phyloP scores from a whole-genome alignment of 1,140 invertebrate species.

The Pseudomyrmex flavicornis region DNA sequence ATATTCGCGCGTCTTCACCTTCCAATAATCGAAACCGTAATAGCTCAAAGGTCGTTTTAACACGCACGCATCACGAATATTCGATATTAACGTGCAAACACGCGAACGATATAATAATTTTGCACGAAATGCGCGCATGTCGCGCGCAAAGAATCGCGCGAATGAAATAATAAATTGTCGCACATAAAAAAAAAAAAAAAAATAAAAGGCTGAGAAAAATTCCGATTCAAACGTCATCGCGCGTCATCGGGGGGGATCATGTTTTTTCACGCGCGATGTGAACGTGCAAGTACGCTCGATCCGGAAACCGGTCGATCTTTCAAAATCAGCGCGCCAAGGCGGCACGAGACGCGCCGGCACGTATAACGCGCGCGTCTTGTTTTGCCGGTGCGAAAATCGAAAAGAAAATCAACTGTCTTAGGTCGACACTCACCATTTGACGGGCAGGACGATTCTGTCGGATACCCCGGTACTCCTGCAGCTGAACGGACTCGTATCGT shows the following conservation, averaged over 20 bases:
- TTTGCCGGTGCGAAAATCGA: not conserved
- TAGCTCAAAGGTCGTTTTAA: no score
- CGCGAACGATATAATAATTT: no score
- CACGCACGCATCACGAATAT: no score
- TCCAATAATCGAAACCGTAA: no score
- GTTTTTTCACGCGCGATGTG: not conserved
- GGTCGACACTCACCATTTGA: slow-evolving; percentile 69
- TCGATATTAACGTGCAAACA: no score
- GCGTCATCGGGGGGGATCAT: no score
- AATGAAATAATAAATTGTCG: no score
- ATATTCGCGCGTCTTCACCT: no score
- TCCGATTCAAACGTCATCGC: not conserved
- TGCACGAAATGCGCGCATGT: no score
- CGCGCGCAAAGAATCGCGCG: no score
- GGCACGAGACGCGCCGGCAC: slow-evolving; percentile 36
- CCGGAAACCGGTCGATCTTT: slow-evolving; percentile 38
- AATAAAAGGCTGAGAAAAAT: no score
- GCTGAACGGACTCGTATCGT: slow-evolving; percentile 55
- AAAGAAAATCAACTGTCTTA: not conserved
- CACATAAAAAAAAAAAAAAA: no score
- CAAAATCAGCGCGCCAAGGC: slow-evolving; percentile 69
- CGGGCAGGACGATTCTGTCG: not conserved
- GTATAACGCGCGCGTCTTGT: slow-evolving; percentile 1
- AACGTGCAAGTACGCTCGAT: not conserved
- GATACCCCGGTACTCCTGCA: slow-evolving; percentile 55